These are phyloP conservation scores for Vicugna pacos DNA, from an alignment of 2,113 vertebrate species.

Conservation along the genomic window DNA sequence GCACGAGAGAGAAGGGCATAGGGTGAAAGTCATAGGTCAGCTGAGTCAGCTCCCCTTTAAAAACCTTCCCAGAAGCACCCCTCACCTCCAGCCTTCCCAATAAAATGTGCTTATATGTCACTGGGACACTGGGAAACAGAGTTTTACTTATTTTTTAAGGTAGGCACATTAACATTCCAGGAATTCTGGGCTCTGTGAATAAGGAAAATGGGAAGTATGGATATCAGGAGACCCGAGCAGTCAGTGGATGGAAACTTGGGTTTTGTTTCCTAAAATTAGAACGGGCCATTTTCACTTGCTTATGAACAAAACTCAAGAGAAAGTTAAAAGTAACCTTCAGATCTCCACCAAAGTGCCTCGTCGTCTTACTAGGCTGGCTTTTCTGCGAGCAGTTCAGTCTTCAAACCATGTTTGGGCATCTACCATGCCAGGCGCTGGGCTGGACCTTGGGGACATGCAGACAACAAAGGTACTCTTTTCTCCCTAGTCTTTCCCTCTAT, in stretches of 20 bases:
- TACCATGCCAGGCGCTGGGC: not conserved
- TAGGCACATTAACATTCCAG: not conserved
- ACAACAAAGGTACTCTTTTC: not conserved
- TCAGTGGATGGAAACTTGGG: not conserved
- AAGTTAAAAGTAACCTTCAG: not conserved
- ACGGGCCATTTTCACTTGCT: not conserved
- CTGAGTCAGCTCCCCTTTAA: not conserved
- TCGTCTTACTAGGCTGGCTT: not conserved
- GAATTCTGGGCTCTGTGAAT: not conserved
- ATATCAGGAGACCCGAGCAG: not conserved
- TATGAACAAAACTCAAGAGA: not conserved
- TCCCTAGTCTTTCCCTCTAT: not conserved
- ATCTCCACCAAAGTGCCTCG: not conserved
- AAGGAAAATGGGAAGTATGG: not conserved
- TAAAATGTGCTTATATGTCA: not conserved
- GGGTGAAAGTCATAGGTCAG: not conserved
- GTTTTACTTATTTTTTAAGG: not conserved
- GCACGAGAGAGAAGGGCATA: not conserved
- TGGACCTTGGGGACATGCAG: not conserved
- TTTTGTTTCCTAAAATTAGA: not conserved
- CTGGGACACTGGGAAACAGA: not conserved
- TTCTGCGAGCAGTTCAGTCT: not conserved
- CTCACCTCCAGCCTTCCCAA: no score
- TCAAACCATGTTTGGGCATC: not conserved
- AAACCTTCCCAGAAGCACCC: not conserved